Evolutionary conservation across 2,113 vertebrate species (phyloP).

Genomic region (Brachypodius melanocephalos): DNA sequence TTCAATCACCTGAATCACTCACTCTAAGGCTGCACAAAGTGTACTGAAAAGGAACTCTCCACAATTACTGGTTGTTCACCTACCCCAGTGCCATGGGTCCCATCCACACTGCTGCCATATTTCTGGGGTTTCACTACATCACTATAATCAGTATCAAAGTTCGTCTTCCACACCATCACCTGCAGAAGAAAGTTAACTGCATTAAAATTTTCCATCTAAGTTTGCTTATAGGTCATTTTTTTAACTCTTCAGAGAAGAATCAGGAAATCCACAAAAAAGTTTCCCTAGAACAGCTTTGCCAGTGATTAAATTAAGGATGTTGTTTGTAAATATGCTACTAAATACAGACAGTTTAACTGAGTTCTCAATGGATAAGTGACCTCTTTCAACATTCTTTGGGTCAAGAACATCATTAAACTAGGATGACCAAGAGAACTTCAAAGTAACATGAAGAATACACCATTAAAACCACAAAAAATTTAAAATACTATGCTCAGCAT

Average conservation of each 20-base stretch:
- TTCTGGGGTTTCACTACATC: conserved; percentile 67
- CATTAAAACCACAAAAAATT: neutral
- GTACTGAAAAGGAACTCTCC: neutral
- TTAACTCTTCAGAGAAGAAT: neutral
- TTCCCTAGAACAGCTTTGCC: neutral
- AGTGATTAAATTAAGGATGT: neutral
- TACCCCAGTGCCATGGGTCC: conserved; percentile 36
- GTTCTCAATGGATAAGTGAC: neutral
- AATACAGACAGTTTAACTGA: neutral
- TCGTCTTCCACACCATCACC: conserved; percentile 97
- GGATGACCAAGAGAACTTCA: neutral
- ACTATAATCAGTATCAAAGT: conserved; percentile 80
- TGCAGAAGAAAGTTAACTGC: conserved; percentile 48
- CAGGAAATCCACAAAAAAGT: neutral
- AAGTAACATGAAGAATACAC: neutral
- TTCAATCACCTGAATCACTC: neutral
- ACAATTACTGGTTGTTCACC: neutral
- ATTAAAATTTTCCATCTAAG: neutral
- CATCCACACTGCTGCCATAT: conserved; percentile 10
- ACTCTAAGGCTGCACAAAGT: neutral
- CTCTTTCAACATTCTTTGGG: neutral
- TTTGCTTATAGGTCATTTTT: neutral
- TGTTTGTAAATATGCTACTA: neutral
- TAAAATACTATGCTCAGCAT: neutral
- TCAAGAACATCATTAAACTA: neutral